Percentiles rank a stretch among this genome's conserved stretches.
Evolutionary conservation across 2,113 vertebrate genomes (phyloP).

Genomic region (Ochotona princeps): DNA sequence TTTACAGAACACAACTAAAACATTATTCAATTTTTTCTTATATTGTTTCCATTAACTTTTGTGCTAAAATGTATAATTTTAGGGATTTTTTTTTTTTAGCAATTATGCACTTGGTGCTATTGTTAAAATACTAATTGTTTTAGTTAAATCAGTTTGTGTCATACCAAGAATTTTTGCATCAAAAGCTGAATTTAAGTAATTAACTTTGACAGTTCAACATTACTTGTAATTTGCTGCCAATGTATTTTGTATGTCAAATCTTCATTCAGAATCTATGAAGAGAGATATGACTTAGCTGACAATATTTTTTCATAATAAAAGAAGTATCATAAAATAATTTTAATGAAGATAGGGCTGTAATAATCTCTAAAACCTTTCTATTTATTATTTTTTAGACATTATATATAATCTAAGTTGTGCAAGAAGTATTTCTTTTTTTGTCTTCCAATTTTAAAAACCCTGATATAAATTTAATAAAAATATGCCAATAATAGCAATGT

Average conservation of each 20-base stretch:
- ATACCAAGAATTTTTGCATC: constrained; percentile 38
- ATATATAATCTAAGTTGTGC: not conserved
- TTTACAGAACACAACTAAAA: not conserved
- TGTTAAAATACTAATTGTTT: constrained; percentile 41
- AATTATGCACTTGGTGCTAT: not conserved
- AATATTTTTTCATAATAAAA: constrained; percentile 4
- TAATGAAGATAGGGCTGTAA: not conserved
- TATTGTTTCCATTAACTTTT: not conserved
- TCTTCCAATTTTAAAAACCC: not conserved
- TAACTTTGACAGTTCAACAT: constrained; percentile 15
- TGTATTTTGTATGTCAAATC: constrained; percentile 6
- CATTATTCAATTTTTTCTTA: not conserved
- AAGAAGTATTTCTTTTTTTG: not conserved
- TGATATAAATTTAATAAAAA: constrained; percentile 28
- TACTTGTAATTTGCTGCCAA: constrained; percentile 1
- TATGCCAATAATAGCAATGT: not conserved
- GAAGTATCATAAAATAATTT: constrained; percentile 46
- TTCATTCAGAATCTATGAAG: not conserved
- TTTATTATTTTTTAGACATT: not conserved
- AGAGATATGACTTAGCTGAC: not conserved
- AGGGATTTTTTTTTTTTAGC: not conserved
- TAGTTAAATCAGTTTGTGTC: not conserved
- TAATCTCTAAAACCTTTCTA: constrained; percentile 6
- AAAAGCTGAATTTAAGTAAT: constrained; percentile 15
- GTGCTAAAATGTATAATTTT: not conserved